A percentile compares a stretch with the other conserved stretches of the same genome.
These are phyloP conservation scores for Lepisosteus osseus DNA, from an alignment of 2,113 vertebrate genomes.

Conservation along the genomic window DNA sequence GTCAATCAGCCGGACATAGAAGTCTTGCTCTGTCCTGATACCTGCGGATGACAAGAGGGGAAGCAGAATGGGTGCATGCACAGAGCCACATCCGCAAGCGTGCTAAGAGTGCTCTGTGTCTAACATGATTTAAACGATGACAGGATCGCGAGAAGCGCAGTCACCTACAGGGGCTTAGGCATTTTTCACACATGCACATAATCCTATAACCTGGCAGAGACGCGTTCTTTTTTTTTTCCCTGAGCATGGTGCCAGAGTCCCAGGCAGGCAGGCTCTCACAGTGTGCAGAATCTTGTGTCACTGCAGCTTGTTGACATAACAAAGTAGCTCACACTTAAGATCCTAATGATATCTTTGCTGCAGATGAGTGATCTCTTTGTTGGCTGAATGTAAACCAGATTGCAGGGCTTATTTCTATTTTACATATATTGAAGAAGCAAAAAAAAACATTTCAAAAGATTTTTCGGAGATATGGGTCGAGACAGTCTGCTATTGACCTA, in stretches of 20 bases:
- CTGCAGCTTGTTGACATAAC: conserved; percentile 11
- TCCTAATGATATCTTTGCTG: conserved; percentile 14
- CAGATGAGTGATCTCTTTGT: conserved; percentile 18
- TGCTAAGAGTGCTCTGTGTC: no score
- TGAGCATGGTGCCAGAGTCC: neutral
- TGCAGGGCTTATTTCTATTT: neutral
- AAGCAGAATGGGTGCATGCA: no score
- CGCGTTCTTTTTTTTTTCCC: neutral
- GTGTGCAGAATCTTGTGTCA: no score
- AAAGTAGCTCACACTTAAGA: conserved; percentile 21
- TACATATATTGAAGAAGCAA: neutral
- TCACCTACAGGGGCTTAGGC: no score
- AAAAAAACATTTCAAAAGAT: no score
- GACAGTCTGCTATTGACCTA: no score
- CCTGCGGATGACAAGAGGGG: conserved; percentile 47
- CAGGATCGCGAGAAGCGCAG: no score
- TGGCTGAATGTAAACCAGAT: neutral
- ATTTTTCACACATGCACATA: no score
- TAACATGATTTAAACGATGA: no score
- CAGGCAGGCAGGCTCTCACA: neutral
- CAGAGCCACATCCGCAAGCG: no score
- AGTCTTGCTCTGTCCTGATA: conserved; percentile 92
- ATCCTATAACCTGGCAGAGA: no score
- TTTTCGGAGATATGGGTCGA: no score
- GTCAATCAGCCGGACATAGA: conserved; percentile 93